These are phyloP conservation scores for Enteromius paludinosus DNA, from an alignment of 2,797 vertebrate species.

Conservation along the genomic window DNA sequence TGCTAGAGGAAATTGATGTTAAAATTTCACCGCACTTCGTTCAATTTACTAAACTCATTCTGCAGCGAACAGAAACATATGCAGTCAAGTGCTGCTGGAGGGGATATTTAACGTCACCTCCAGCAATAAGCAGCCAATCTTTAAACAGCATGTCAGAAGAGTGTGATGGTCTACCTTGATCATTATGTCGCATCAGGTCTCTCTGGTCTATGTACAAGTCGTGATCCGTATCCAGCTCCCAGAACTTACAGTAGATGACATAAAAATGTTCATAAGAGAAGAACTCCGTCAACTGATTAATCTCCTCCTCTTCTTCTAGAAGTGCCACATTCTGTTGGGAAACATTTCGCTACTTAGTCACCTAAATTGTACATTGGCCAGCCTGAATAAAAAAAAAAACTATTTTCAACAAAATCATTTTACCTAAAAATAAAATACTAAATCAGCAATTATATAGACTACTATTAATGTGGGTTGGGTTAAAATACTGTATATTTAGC, in stretches of 20 bases:
- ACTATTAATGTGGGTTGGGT: neutral
- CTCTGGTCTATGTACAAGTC: constrained; percentile 92
- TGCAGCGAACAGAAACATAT: constrained; percentile 71
- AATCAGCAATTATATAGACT: neutral
- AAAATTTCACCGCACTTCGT: constrained; percentile 70
- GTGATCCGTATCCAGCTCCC: constrained; percentile 96
- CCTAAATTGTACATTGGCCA: neutral
- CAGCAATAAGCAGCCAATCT: constrained; percentile 4
- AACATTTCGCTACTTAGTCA: neutral
- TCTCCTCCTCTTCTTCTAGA: constrained; percentile 91
- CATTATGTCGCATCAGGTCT: constrained; percentile 90
- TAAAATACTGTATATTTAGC: neutral
- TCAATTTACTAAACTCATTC: constrained; percentile 66
- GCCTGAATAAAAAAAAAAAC: no score
- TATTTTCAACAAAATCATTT: neutral
- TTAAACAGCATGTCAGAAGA: constrained; percentile 5
- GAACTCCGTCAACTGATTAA: constrained; percentile 94
- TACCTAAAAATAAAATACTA: neutral
- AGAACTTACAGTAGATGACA: constrained; percentile 98
- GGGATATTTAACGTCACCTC: constrained; percentile 15
- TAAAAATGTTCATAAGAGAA: constrained; percentile 99
- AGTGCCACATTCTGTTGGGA: constrained; percentile 85
- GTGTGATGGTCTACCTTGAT: constrained; percentile 81
- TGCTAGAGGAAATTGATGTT: constrained; percentile 59
- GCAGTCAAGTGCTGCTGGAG: constrained; percentile 62